Percentiles rank a stretch among this genome's conserved stretches.
Evolutionary conservation across 2,797 vertebrate genomes (phyloP).

Genomic region (Petrocephalus sullivani): DNA sequence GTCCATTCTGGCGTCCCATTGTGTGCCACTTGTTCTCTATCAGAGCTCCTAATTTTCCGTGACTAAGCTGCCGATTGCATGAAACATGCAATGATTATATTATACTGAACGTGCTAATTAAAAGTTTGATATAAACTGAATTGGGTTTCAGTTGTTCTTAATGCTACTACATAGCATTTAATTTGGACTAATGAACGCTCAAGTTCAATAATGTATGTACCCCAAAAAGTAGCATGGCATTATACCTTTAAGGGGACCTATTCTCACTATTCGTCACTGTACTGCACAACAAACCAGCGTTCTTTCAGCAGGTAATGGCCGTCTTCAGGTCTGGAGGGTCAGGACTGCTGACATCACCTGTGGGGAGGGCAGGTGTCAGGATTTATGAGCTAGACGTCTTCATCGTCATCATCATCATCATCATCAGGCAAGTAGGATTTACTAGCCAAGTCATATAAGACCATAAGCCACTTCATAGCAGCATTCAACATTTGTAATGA

Average conservation of each 20-base stretch:
- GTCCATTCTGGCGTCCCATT: not conserved
- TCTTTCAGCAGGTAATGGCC: constrained; percentile 74
- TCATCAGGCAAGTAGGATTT: too few species aligned
- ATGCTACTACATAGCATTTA: not conserved
- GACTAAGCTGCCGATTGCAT: not conserved
- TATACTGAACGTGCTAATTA: not conserved
- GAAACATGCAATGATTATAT: not conserved
- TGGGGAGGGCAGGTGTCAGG: not conserved
- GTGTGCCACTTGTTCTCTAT: not conserved
- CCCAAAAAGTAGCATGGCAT: not conserved
- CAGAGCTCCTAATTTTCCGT: not conserved
- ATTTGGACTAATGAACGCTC: not conserved
- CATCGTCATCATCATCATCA: constrained; percentile 46
- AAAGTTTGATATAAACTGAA: not conserved
- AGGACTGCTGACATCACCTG: constrained; percentile 63
- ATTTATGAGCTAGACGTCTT: too few species aligned
- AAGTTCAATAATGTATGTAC: not conserved
- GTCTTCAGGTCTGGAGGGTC: constrained; percentile 71
- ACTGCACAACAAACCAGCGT: constrained; percentile 88
- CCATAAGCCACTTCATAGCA: too few species aligned
- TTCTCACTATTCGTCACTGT: constrained; percentile 72
- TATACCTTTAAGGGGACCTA: not conserved
- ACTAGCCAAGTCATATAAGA: too few species aligned
- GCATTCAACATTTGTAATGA: too few species aligned
- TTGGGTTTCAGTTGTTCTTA: not conserved